Percentiles rank a stretch among this genome's conserved stretches.
Evolutionary conservation across 2,113 vertebrate genomes (phyloP).

Genomic region (Cyphomyrus discorhynchus): DNA sequence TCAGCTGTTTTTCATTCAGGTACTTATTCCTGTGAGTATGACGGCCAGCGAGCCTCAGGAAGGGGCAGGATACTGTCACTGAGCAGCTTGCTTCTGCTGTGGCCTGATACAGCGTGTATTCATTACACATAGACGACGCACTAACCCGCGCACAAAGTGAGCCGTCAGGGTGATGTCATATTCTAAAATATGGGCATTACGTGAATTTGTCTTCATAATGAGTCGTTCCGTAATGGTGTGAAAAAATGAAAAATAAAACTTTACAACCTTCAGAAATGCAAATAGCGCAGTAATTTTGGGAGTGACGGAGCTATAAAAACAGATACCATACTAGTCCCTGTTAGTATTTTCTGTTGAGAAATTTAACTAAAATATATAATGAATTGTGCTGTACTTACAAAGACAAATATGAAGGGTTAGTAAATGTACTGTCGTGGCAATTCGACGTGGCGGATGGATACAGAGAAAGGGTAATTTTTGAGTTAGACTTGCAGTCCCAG

Average conservation of each 20-base stretch:
- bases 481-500: background rate
- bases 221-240: background rate
- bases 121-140: background rate
- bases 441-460: background rate
- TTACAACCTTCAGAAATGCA: background rate
- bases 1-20: background rate
- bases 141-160: too few species aligned
- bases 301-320: background rate
- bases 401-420: background rate
- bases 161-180: background rate
- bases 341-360: background rate
- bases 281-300: background rate
- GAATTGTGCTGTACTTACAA: background rate
- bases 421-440: background rate
- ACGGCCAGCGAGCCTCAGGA: background rate
- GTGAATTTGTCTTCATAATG: background rate
- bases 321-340: background rate
- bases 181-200: background rate
- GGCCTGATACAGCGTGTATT: background rate
- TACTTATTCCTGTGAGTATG: background rate
- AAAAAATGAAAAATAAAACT: background rate
- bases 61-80: background rate
- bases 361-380: background rate
- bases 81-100: background rate
- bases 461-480: background rate